Conservation (phyloP, 92 coral and sea anemone species). For the Meandrina meandrites region DNA sequence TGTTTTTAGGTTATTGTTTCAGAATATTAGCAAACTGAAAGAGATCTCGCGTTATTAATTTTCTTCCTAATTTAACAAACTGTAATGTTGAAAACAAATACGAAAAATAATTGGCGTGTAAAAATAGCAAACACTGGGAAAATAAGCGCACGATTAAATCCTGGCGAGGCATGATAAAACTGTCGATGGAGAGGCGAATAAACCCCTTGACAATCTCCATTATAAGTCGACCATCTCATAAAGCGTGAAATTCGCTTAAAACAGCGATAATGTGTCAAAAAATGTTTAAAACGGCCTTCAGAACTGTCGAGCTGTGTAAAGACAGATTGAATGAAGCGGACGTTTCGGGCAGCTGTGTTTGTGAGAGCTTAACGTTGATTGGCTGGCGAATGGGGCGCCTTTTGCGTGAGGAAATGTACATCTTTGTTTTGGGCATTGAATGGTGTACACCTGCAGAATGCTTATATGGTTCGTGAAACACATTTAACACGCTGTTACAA, state of each 20-base stretch:
- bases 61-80: slow-evolving; percentile 10
- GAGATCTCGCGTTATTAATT: not conserved
- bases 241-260: not conserved
- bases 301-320: slow-evolving; percentile 7
- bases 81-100: slow-evolving; percentile 4
- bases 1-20: slow-evolving; percentile 4
- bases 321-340: slow-evolving; percentile 14
- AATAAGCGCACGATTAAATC: not conserved
- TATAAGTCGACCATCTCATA: not conserved
- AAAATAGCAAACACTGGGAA: not conserved
- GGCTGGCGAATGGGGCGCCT: not conserved
- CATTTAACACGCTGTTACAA: not conserved
- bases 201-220: not conserved
- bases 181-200: not conserved
- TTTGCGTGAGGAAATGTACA: slow-evolving; percentile 14
- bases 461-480: not conserved
- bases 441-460: slow-evolving; percentile 16
- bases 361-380: slow-evolving; percentile 2
- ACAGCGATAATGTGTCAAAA: not conserved
- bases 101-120: not conserved
- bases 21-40: not conserved
- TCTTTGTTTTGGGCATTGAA: not conserved
- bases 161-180: not conserved
- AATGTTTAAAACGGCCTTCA: not conserved
- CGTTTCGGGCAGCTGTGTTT: slow-evolving; percentile 34